These are phyloP conservation scores for Rhamnusium bicolor DNA, from an alignment of 2,888 invertebrate genomes.

Conservation along the genomic window DNA sequence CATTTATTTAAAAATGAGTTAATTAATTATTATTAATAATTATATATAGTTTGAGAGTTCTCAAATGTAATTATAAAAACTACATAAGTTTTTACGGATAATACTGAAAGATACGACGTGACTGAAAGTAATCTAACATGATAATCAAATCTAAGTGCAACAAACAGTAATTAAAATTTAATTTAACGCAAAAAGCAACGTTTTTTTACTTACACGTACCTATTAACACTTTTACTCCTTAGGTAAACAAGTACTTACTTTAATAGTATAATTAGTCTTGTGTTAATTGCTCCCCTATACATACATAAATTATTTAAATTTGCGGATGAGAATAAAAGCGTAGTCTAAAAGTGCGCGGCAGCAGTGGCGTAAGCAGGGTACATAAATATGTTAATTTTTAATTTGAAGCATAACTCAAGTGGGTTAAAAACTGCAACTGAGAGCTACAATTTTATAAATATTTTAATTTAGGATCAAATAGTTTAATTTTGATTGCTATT, in stretches of 20 bases:
- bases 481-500: too few species aligned
- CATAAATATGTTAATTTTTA: not conserved
- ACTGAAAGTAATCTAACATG: not conserved
- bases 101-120: not conserved
- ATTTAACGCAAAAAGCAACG: slow-evolving; percentile 22
- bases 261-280: slow-evolving; percentile 22
- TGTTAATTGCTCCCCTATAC: slow-evolving; percentile 15
- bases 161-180: slow-evolving; percentile 8
- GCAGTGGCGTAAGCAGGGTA: slow-evolving; percentile 16
- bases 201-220: slow-evolving; percentile 16
- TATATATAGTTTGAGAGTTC: too few species aligned
- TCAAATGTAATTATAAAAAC: too few species aligned
- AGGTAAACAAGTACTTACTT: slow-evolving; percentile 19
- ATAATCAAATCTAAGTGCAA: not conserved
- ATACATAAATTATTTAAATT: slow-evolving; percentile 24
- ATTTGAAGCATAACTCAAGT: not conserved
- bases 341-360: not conserved
- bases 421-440: too few species aligned
- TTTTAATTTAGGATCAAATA: too few species aligned
- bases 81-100: not conserved
- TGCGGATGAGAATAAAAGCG: slow-evolving; percentile 7
- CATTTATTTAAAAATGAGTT: too few species aligned
- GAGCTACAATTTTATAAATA: too few species aligned
- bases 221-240: slow-evolving; percentile 14
- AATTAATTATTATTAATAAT: too few species aligned